phyloP scores from a whole-genome alignment of 64 coral and sea anemone genomes.

The Astreopora myriophthalma region DNA sequence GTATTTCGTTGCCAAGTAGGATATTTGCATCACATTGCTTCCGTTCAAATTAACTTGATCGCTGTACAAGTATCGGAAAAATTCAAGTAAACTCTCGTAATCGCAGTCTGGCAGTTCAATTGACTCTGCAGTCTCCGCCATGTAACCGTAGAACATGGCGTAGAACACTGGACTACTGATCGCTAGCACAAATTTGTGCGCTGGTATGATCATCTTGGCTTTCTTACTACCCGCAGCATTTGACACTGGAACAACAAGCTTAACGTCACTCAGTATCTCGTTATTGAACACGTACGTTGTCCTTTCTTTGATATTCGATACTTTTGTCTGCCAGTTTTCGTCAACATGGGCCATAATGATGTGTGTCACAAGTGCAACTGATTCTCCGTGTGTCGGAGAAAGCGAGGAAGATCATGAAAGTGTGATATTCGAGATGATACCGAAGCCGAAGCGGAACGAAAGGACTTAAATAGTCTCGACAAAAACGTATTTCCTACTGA shows the following conservation, averaged over 20 bases:
- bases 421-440: too few species aligned
- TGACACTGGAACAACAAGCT: not conserved
- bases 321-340: not conserved
- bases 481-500: too few species aligned
- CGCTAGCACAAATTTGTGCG: not conserved
- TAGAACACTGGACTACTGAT: not conserved
- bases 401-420: too few species aligned
- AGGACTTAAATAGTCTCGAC: too few species aligned
- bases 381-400: too few species aligned
- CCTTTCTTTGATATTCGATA: not conserved
- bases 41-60: not conserved
- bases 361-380: too few species aligned
- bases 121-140: not conserved
- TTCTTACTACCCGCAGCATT: not conserved
- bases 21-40: not conserved
- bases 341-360: too few species aligned
- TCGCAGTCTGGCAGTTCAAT: not conserved
- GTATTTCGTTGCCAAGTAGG: not conserved
- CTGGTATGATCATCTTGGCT: not conserved
- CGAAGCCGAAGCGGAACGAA: too few species aligned
- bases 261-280: not conserved
- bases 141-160: not conserved
- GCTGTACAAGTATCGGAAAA: not conserved
- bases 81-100: not conserved
- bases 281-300: not conserved